Conservation (phyloP, 2,797 vertebrate genomes). For the Enteromius afrohamiltoni region DNA sequence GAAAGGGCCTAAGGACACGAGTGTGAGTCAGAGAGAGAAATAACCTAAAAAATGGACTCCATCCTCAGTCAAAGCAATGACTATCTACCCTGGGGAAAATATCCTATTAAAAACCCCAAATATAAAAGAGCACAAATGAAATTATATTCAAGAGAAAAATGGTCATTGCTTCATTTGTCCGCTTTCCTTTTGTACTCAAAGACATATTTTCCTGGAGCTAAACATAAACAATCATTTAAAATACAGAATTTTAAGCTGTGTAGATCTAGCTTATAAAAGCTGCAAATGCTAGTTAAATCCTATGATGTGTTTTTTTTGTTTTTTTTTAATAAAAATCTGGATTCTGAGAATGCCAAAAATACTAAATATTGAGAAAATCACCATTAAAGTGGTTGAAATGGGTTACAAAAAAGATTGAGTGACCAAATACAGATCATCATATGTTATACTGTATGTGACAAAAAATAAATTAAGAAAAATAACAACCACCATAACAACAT, state of each 20-base stretch:
- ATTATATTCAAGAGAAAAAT: constrained; percentile 26
- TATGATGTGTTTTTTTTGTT: neutral
- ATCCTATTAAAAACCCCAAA: constrained; percentile 74
- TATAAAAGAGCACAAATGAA: constrained; percentile 59
- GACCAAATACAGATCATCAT: no score
- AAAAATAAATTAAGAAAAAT: no score
- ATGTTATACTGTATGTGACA: no score
- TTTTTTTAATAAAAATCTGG: neutral
- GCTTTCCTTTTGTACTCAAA: constrained; percentile 16
- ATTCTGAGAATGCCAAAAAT: no score
- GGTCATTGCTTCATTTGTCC: neutral
- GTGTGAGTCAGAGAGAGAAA: constrained; percentile 66
- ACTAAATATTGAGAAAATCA: no score
- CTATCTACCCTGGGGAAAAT: constrained; percentile 75
- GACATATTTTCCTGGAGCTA: constrained; percentile 9
- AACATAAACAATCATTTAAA: constrained; percentile 1
- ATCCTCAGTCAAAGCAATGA: constrained; percentile 73
- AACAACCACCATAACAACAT: neutral
- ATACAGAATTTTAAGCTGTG: neutral
- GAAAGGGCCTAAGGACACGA: constrained; percentile 79
- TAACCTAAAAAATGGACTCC: constrained; percentile 78
- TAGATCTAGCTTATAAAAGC: neutral
- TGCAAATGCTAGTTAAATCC: constrained; percentile 7
- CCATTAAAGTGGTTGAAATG: no score
- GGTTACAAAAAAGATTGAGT: no score